Percentiles rank a stretch among this genome's conserved stretches.
Conservation (phyloP, 2,113 vertebrate species). For the Pedetes capensis region DNA sequence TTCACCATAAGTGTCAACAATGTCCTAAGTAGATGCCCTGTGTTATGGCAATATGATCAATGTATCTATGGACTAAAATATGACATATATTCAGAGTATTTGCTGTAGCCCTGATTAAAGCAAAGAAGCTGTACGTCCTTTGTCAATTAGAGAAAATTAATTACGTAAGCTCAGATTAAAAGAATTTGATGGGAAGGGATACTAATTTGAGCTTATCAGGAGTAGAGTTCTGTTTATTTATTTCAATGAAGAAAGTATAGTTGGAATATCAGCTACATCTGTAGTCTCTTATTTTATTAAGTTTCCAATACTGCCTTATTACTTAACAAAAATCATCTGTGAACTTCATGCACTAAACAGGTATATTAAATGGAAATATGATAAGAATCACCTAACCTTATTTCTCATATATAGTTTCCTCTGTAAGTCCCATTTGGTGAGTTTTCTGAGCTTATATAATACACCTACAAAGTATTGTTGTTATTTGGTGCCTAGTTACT, state of each 20-base stretch:
- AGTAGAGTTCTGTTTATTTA: neutral
- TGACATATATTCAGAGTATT: neutral
- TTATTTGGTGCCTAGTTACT: too few relatives aligned
- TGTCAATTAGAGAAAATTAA: neutral
- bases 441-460: neutral
- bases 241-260: neutral
- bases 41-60: neutral
- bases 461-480: too few relatives aligned
- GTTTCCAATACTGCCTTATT: neutral
- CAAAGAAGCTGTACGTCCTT: neutral
- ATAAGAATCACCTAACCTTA: neutral
- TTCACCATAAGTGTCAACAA: neutral
- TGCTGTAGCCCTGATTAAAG: neutral
- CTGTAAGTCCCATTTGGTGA: neutral
- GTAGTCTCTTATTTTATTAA: neutral
- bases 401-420: neutral
- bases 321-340: neutral
- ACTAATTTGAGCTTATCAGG: neutral
- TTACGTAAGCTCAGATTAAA: neutral
- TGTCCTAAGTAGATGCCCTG: neutral
- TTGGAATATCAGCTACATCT: neutral
- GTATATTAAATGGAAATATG: neutral
- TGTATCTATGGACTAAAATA: neutral
- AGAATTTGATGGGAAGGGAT: rapidly evolving
- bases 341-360: neutral